A percentile compares a stretch with the other conserved stretches of the same genome.
Evolutionary conservation across 2,888 invertebrate species (phyloP).

Genomic region (Oxyteleia sp.): DNA sequence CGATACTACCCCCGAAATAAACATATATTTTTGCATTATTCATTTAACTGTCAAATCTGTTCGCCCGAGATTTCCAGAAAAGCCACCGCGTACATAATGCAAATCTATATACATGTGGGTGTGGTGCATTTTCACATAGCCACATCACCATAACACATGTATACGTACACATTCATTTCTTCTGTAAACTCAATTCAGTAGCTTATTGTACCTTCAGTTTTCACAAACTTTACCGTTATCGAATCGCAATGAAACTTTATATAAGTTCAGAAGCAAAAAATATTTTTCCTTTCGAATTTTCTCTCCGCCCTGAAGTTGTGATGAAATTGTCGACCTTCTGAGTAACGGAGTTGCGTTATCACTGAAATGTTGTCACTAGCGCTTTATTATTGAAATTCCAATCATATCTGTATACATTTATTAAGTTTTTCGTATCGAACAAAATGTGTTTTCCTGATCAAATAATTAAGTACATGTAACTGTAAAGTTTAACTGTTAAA

Average conservation of each 20-base stretch:
- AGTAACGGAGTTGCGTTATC: conserved; percentile 46
- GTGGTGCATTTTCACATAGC: conserved; percentile 5
- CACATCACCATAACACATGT: conserved; percentile 7
- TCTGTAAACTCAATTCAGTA: conserved; percentile 66
- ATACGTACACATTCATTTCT: conserved; percentile 58
- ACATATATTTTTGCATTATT: conserved; percentile 66
- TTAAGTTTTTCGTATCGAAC: conserved; percentile 32
- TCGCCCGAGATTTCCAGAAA: conserved; percentile 21
- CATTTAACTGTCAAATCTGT: conserved; percentile 47
- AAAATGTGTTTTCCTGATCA: conserved; percentile 20
- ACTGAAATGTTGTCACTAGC: conserved; percentile 49
- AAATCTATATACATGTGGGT: conserved; percentile 20
- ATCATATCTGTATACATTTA: conserved; percentile 51
- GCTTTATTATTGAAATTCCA: conserved; percentile 62
- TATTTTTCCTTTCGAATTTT: conserved; percentile 56
- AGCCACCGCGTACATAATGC: conserved; percentile 45
- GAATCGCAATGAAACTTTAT: conserved; percentile 64
- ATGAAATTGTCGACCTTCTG: conserved; percentile 59
- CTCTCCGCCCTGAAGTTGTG: conserved; percentile 38
- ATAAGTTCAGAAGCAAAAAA: conserved; percentile 54
- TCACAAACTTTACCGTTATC: conserved; percentile 64
- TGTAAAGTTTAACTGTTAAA: background rate
- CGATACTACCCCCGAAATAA: conserved; percentile 35
- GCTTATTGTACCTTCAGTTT: conserved; percentile 69
- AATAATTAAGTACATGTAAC: conserved; percentile 39